Percentiles rank a stretch among this genome's conserved stretches.
phyloP scores from a whole-genome alignment of 2,888 invertebrate genomes.

The Tenthredo livida region DNA sequence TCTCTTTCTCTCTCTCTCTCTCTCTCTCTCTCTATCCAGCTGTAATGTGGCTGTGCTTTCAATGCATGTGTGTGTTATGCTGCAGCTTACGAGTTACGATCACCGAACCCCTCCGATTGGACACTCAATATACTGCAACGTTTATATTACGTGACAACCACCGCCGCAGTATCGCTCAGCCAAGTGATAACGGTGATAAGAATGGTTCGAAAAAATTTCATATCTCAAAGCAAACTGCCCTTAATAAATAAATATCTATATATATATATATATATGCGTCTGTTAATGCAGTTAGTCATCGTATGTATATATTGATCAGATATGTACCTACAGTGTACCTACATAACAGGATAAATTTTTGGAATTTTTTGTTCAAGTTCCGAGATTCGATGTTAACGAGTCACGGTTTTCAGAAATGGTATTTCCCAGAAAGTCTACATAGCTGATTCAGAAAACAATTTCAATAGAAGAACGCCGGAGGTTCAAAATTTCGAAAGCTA shows the following conservation, averaged over 20 bases:
- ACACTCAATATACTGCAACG: slow-evolving; percentile 18
- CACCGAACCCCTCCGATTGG: slow-evolving; percentile 17
- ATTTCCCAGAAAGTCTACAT: too few relatives aligned
- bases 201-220: slow-evolving; percentile 16
- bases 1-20: background rate
- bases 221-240: slow-evolving; percentile 34
- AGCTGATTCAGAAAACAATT: too few relatives aligned
- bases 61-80: background rate
- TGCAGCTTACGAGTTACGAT: slow-evolving; percentile 22
- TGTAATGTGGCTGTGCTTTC: background rate
- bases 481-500: too few relatives aligned
- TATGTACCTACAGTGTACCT: background rate
- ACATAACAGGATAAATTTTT: background rate
- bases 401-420: too few relatives aligned
- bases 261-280: background rate
- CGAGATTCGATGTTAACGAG: too few relatives aligned
- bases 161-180: slow-evolving; percentile 11
- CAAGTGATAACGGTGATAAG: slow-evolving; percentile 30
- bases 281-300: background rate
- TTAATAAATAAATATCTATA: background rate
- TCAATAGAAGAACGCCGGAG: too few relatives aligned
- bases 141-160: slow-evolving; percentile 31
- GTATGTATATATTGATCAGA: background rate
- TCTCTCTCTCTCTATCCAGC: background rate
- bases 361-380: too few relatives aligned